Evolutionary conservation across 2,113 vertebrate species (phyloP), one percentile per base, ranked within the genome.

Genomic region (Pantherophis guttatus): DNA sequence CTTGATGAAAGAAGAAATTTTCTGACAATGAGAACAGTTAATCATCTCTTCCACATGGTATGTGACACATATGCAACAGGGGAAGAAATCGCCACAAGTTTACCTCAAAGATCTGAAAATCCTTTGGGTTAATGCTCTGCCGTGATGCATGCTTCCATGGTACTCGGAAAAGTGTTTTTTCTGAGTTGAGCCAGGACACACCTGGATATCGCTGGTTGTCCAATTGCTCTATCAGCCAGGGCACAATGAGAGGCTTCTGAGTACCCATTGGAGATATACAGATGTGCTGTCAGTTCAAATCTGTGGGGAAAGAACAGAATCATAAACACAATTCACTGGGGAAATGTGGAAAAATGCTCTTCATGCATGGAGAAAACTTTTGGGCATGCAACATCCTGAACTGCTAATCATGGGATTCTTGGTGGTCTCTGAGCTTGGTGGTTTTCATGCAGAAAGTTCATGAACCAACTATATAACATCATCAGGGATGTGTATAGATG

Each of bases 91-190:
- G 3, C 55, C 23, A 24, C 44, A 59, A 13, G 23, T 26, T 93
- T 93, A 93, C 92, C 92, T 93, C 88, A 90, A 93, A 93, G n/a
- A 90, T 57, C 75, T 90, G 81, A 58, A 93, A 93, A 87, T 93
- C 92, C 2, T 55, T 89, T 12, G n/a, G 3, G 23, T n/a, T 44
- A 17, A 13, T 10, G 57, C 4, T 93, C n/a, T 90, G 92, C 29
- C 92, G 92, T 29, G 89, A 65, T 1, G 50, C 57, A 23, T 93
- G 92, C n/a, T 93, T 93, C 92, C 92, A 93, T 4, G 75, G n/a
- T 17, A 93, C 9, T 86, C 92, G 89, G 50, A 93, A 93, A 57
- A 7, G 81, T 9, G 89, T 93, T 50, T 50, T 89, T 90, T 93
- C 92, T 21, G 13, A 23, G 57, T 93, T 90, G 48, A 90, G 81